Evolutionary conservation across 2,113 vertebrate genomes (phyloP), one percentile per base, ranked within the genome.

Genomic region (Buteo buteo): DNA sequence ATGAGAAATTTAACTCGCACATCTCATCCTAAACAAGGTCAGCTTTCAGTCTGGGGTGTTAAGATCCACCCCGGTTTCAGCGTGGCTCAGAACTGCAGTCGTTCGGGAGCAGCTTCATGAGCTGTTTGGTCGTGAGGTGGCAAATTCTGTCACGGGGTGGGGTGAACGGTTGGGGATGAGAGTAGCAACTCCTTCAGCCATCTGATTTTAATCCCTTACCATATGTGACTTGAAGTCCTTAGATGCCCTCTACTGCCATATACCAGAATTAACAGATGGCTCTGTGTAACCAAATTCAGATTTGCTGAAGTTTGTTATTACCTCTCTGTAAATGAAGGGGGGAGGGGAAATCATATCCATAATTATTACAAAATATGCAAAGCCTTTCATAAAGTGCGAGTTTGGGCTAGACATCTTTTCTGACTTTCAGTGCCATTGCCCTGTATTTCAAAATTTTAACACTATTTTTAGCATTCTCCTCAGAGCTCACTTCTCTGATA

Each of bases 231-330:
- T 32, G 71, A 96, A 96, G 93, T 96, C 93, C 96, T 97, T 89
- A 97, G 91, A 96, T 95, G 94, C 95, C 96, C 96, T 95, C 96
- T 97, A 73, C 95, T 94, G 96, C 91, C 66, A 22, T 87, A 69
- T 24, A 91, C 70, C 58, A 95, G 95, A 91, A 97, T 91, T 96
- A 93, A 89, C 94, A 97, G 94, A 94, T 94, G 94, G 78, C 66
- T 82, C 26, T 26, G 29, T 71, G 82, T 90, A 96, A 94, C 66
- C 64, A 26, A 82, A 85, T 85, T 93, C 86, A 73, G 66, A 65
- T 94, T 85, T 87, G 36, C 62, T 87, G 64, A 78, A 65, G 40
- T 82, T 88, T 93, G 62, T 87, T 89, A 89, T 88, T 72, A 90
- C 81, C 65, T 38, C 47, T 77, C 42, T 42, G 40, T 77, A 86